Evolutionary conservation across 2,113 vertebrate species (phyloP), one percentile per base, ranked within the genome.

Genomic region (Galeopterus variegatus): DNA sequence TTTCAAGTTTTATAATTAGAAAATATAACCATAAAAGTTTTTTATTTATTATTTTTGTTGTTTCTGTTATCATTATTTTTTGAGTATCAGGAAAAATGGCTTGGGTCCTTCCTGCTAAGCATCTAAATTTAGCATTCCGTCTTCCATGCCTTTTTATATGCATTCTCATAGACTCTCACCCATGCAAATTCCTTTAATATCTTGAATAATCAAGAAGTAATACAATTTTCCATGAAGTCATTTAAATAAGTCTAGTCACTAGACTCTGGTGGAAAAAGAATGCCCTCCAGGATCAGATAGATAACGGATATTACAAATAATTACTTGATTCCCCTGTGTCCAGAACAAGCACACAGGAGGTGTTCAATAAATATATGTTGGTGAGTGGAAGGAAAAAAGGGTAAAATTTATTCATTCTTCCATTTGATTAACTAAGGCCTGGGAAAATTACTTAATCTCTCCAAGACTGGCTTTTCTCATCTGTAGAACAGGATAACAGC

Each of bases 161-260:
- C 60, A 28, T n/a, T n/a, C n/a, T n/a, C n/a, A n/a, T n/a, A n/a
- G n/a, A n/a, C n/a, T n/a, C n/a, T n/a, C n/a, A n/a, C n/a, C n/a
- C n/a, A n/a, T 56, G 31, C 15, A 62, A 88, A 96, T 94, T 21
- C 73, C 75, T 83, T 91, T 72, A 75, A 31, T n/a, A 65, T 23
- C 28, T 56, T 84, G 28, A 21, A 80, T 54, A 80, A 48, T 58
- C 67, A n/a, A 12, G 56, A 48, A 65, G 10, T 89, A 56, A 65
- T 17, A 19, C 31, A 84, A 26, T 6, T 48, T 89, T 36, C 14
- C 23, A 56, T 58, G 14, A 86, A 60, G 9, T 82, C 48, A 67
- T 85, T 67, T 92, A 90, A 86, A 41, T 62, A 24, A 84, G 18
- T 65, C 84, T 72, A 52, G 24, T n/a, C 58, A 67, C 23, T 45